phyloP scores from a whole-genome alignment of 2,888 invertebrate genomes.

The Mesorhabditis belari region DNA sequence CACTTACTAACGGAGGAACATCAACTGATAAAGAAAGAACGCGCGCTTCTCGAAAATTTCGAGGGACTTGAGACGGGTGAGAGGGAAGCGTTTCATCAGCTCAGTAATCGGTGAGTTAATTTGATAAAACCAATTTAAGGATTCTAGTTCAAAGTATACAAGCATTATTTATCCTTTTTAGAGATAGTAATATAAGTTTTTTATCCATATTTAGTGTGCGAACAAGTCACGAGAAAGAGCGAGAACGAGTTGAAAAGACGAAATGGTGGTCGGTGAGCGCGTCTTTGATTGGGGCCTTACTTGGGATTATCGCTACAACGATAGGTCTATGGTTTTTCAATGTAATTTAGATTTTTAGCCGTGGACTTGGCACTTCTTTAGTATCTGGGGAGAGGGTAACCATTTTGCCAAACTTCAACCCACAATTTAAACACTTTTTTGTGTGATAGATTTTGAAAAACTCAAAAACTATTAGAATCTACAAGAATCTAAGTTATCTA shows the following conservation, averaged over 20 bases:
- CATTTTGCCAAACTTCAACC: no score
- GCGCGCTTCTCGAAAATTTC: constrained; percentile 61
- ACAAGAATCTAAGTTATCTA: background rate
- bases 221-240: constrained; percentile 74
- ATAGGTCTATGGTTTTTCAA: constrained; percentile 17
- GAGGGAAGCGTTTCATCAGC: constrained; percentile 59
- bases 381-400: no score
- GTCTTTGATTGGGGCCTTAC: constrained; percentile 64
- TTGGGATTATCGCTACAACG: constrained; percentile 63
- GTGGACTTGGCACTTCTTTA: background rate
- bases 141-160: no score
- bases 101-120: constrained; percentile 35
- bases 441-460: no score
- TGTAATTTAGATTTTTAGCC: background rate
- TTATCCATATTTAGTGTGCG: constrained; percentile 58
- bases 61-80: constrained; percentile 69
- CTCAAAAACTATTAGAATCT: no score
- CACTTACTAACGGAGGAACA: constrained; percentile 69
- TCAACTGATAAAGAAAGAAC: constrained; percentile 59
- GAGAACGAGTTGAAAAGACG: constrained; percentile 73
- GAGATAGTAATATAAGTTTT: background rate
- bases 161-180: no score
- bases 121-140: constrained; percentile 55
- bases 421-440: no score
- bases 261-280: constrained; percentile 77